Evolutionary conservation across 2,888 invertebrate genomes (phyloP).

Genomic region (Sarcophaga rosellei): DNA sequence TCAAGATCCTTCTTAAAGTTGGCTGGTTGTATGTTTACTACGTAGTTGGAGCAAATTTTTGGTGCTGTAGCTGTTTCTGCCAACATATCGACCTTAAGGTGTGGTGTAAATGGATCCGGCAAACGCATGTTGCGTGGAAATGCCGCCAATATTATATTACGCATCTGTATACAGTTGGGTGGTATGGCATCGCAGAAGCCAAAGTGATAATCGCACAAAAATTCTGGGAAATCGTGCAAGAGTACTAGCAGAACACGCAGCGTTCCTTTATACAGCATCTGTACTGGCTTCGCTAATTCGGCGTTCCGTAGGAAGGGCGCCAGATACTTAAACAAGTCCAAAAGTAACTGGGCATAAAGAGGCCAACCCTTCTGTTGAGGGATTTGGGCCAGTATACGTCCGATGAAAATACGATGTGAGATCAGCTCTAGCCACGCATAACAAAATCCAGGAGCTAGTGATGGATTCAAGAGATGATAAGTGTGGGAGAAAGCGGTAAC

Average conservation of each 20-base stretch:
- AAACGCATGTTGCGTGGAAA: constrained; percentile 99
- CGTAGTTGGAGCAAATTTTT: constrained; percentile 93
- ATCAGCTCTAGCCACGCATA: constrained; percentile 99
- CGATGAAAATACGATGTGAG: constrained; percentile 97
- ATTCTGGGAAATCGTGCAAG: constrained; percentile 99
- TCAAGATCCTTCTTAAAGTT: constrained; percentile 98
- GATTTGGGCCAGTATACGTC: constrained; percentile 93
- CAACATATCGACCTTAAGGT: constrained; percentile 94
- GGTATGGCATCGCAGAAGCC: constrained; percentile 99
- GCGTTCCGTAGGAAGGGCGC: constrained; percentile 98
- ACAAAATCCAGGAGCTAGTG: constrained; percentile 97
- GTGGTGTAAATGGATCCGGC: constrained; percentile 99
- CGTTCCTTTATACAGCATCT: constrained; percentile 97
- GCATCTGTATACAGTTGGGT: constrained; percentile 99
- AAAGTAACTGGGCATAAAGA: constrained; percentile 97
- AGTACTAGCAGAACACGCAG: constrained; percentile 96
- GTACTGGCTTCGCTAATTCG: constrained; percentile 96
- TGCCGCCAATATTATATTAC: constrained; percentile 98
- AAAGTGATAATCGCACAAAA: constrained; percentile 99
- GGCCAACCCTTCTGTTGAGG: constrained; percentile 98
- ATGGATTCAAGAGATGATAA: constrained; percentile 94
- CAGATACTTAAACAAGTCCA: constrained; percentile 97
- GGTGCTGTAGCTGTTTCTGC: constrained; percentile 94
- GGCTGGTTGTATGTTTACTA: constrained; percentile 91
- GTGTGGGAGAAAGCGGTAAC: constrained; percentile 98